These are phyloP conservation scores for Phocoena phocoena DNA, from an alignment of 2,113 vertebrate genomes.

Conservation along the genomic window DNA sequence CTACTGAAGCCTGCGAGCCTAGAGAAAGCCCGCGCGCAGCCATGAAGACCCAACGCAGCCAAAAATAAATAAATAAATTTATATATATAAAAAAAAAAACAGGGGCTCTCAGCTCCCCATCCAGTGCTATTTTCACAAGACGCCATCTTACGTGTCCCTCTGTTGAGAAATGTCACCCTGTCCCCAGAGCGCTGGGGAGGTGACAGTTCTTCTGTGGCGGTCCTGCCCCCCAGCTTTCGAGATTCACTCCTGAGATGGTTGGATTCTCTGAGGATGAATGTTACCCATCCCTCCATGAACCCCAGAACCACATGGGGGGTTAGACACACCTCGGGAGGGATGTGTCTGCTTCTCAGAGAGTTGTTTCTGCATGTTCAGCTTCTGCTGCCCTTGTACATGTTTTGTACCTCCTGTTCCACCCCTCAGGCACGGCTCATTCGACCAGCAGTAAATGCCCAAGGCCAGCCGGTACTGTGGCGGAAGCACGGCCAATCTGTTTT, in stretches of 20 bases:
- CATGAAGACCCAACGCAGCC: too few relatives aligned
- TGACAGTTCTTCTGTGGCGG: not conserved
- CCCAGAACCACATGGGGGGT: rapidly evolving
- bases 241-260: not conserved
- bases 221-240: not conserved
- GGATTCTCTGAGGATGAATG: not conserved
- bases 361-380: not conserved
- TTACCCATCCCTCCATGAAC: not conserved
- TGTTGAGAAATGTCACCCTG: not conserved
- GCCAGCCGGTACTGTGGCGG: not conserved
- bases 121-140: not conserved
- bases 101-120: not conserved
- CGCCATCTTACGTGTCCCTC: too few relatives aligned
- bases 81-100: not conserved
- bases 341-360: not conserved
- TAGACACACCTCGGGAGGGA: rapidly evolving
- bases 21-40: too few relatives aligned
- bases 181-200: not conserved
- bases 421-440: not conserved
- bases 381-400: not conserved
- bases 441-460: not conserved
- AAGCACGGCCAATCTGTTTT: not conserved
- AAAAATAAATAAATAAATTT: too few relatives aligned
- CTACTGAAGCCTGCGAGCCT: too few relatives aligned
- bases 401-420: rapidly evolving